Evolutionary conservation across 2,888 invertebrate species (phyloP).

Genomic region (Sinhomidia bicolor): DNA sequence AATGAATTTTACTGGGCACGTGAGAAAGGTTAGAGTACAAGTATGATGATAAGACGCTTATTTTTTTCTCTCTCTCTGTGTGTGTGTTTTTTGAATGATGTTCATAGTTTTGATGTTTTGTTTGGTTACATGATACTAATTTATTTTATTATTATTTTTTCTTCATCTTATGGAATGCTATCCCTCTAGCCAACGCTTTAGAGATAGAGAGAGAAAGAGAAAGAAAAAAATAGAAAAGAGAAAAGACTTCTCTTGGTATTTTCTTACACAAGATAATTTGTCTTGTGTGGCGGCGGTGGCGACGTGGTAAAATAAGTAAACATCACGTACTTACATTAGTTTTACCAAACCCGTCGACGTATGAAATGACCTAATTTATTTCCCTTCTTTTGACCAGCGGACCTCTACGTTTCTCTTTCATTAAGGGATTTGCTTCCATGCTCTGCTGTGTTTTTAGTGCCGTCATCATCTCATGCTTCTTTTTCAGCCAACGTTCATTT

Average conservation of each 20-base stretch:
- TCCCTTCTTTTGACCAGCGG: background rate
- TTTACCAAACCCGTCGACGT: no score
- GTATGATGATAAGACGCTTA: background rate
- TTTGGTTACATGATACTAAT: no score
- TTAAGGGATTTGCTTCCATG: background rate
- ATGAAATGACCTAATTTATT: conserved; percentile 40
- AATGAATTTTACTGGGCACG: background rate
- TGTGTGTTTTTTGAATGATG: no score
- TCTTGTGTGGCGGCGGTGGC: background rate
- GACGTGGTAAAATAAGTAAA: background rate
- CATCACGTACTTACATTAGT: conserved; percentile 22
- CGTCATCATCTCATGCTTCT: background rate
- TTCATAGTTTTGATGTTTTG: no score
- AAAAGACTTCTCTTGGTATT: background rate
- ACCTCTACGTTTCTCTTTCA: background rate
- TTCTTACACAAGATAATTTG: background rate
- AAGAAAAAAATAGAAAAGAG: background rate
- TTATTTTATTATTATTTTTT: no score
- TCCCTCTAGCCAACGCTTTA: no score
- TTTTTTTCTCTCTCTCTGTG: background rate
- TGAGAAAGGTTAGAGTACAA: no score
- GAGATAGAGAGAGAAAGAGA: no score
- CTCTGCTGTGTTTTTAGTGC: background rate
- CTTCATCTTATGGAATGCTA: no score
- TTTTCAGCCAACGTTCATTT: background rate